phyloP scores from a whole-genome alignment of 2,888 invertebrate genomes.

The Biston stratarius region DNA sequence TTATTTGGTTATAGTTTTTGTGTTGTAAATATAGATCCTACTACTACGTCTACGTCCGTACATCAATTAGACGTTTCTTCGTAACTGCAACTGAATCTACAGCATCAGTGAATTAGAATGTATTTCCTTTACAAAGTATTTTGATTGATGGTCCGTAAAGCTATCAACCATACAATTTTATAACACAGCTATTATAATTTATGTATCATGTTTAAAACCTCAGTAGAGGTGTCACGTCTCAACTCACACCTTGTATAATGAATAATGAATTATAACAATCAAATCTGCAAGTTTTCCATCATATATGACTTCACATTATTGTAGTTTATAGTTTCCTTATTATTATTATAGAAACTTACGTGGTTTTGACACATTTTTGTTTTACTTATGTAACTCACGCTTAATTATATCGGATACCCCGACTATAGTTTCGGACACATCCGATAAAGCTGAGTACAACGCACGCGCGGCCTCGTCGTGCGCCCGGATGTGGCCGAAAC shows the following conservation, averaged over 20 bases:
- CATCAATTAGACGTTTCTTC: not conserved
- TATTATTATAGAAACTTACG: too few species aligned
- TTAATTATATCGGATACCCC: too few species aligned
- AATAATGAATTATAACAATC: slow-evolving; percentile 3
- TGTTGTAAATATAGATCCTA: too few species aligned
- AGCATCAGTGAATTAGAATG: not conserved
- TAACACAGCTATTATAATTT: slow-evolving; percentile 4
- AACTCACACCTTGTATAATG: slow-evolving; percentile 3
- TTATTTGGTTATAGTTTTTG: too few species aligned
- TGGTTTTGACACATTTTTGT: too few species aligned
- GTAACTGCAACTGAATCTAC: not conserved
- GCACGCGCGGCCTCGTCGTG: too few species aligned
- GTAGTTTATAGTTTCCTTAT: not conserved
- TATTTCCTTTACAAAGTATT: not conserved
- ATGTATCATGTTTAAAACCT: not conserved
- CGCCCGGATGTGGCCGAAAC: too few species aligned
- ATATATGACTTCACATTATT: not conserved
- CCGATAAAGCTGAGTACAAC: too few species aligned
- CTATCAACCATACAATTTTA: not conserved
- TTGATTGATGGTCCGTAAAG: not conserved
- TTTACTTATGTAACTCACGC: too few species aligned
- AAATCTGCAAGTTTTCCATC: slow-evolving; percentile 5
- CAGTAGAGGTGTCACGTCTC: slow-evolving; percentile 9
- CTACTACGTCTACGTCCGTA: too few species aligned
- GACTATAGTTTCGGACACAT: too few species aligned